Evolutionary conservation across 1,140 invertebrate species (phyloP).

Genomic region (Scylla paramamosain): DNA sequence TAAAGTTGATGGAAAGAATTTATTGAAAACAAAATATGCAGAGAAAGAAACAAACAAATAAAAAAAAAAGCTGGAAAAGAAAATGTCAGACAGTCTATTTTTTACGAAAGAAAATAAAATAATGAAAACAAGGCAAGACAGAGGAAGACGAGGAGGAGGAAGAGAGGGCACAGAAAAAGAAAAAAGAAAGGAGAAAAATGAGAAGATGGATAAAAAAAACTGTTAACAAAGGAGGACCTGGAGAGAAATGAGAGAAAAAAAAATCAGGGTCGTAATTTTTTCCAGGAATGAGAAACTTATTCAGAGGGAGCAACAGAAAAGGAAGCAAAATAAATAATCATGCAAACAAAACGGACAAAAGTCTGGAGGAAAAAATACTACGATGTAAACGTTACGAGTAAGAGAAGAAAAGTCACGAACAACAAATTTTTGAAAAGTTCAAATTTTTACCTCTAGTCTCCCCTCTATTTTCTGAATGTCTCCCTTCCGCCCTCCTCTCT

Average conservation of each 20-base stretch:
- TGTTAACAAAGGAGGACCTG: not conserved
- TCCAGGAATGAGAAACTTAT: not conserved
- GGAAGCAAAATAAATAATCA: not conserved
- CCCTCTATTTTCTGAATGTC: not conserved
- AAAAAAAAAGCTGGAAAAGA: not conserved
- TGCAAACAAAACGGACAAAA: conserved; percentile 12
- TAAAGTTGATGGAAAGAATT: too few species aligned
- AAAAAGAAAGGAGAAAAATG: not conserved
- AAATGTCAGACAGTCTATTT: not conserved
- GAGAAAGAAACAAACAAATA: not conserved
- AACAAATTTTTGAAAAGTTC: too few species aligned
- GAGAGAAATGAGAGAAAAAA: not conserved
- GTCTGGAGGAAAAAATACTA: not conserved
- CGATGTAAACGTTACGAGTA: too few species aligned
- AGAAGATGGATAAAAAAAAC: not conserved
- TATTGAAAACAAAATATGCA: too few species aligned
- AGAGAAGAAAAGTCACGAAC: too few species aligned
- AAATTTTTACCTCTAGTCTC: not conserved
- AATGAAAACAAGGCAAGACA: not conserved
- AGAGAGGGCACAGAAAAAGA: not conserved
- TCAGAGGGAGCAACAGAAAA: not conserved
- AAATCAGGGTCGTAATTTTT: not conserved
- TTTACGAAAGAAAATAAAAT: not conserved
- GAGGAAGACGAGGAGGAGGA: not conserved
- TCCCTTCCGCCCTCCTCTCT: not conserved